phyloP scores from a whole-genome alignment of 1,140 invertebrate species.

The Penaeus chinensis region DNA sequence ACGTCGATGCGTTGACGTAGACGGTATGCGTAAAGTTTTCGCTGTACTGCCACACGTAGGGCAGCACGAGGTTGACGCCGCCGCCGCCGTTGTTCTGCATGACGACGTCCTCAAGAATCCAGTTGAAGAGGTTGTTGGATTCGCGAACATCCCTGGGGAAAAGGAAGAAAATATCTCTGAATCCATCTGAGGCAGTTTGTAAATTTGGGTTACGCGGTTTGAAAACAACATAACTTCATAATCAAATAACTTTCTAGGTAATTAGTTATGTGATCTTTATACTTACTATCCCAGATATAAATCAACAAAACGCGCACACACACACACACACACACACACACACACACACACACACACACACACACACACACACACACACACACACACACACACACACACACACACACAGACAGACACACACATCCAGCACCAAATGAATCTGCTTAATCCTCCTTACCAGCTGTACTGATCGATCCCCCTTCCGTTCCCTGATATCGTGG shows the following conservation, averaged over 20 bases:
- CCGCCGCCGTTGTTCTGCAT: slow-evolving; percentile 85
- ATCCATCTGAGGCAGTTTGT: no score
- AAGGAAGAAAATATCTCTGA: background rate
- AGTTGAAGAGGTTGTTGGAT: slow-evolving; percentile 95
- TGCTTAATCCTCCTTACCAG: slow-evolving; percentile 65
- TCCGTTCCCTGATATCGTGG: slow-evolving; percentile 85
- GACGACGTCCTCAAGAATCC: slow-evolving; percentile 88
- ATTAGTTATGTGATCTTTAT: no score
- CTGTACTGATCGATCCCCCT: slow-evolving; percentile 87
- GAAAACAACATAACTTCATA: slow-evolving; percentile 3
- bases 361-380: no score
- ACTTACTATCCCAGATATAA: no score
- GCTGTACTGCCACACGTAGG: slow-evolving; percentile 95
- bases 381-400: no score
- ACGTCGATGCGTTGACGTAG: slow-evolving; percentile 86
- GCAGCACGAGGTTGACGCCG: slow-evolving; percentile 86
- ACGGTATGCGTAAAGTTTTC: slow-evolving; percentile 93
- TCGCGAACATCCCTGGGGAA: slow-evolving; percentile 83
- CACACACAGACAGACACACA: no score
- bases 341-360: no score
- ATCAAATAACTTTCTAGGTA: no score
- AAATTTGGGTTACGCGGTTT: background rate
- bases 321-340: no score
- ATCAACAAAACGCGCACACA: no score
- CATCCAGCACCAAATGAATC: background rate